Evolutionary conservation across 2,797 vertebrate genomes (phyloP).

Genomic region (Neostethus bicornis): DNA sequence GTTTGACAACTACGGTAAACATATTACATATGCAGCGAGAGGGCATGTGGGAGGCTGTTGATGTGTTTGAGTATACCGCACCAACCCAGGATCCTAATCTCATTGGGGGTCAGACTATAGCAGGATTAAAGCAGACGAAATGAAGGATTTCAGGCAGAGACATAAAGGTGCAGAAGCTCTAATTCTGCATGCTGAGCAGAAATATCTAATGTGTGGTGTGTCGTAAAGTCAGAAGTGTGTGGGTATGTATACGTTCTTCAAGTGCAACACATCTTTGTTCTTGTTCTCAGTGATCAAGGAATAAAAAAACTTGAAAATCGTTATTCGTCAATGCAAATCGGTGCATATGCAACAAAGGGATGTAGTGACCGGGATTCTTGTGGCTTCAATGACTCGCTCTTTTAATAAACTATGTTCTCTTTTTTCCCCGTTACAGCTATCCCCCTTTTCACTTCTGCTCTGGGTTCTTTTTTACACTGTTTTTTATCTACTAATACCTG

Average conservation of each 20-base stretch:
- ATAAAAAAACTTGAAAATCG: constrained; percentile 69
- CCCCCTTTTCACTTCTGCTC: not conserved
- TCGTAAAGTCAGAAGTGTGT: constrained; percentile 1
- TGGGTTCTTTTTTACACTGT: constrained; percentile 8
- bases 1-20: constrained; percentile 26
- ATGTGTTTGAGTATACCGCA: constrained; percentile 36
- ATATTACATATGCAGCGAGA: constrained; percentile 23
- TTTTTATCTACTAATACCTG: constrained; percentile 46
- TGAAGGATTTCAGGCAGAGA: constrained; percentile 7
- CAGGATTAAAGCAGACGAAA: constrained; percentile 44
- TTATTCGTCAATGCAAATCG: constrained; percentile 76
- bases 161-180: constrained; percentile 51
- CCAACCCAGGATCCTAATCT: constrained; percentile 48
- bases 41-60: constrained; percentile 9
- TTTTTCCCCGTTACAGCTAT: constrained; percentile 1
- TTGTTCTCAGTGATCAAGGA: constrained; percentile 62
- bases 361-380: constrained; percentile 40
- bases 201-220: constrained; percentile 39
- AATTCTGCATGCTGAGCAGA: constrained; percentile 57
- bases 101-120: constrained; percentile 45
- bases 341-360: constrained; percentile 56
- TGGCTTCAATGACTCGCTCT: constrained; percentile 26
- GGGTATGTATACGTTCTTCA: constrained; percentile 26
- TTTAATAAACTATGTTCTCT: constrained; percentile 29
- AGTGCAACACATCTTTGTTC: too few species aligned